These are phyloP conservation scores for Synergus japonicus DNA, from an alignment of 2,888 invertebrate genomes.

Conservation along the genomic window DNA sequence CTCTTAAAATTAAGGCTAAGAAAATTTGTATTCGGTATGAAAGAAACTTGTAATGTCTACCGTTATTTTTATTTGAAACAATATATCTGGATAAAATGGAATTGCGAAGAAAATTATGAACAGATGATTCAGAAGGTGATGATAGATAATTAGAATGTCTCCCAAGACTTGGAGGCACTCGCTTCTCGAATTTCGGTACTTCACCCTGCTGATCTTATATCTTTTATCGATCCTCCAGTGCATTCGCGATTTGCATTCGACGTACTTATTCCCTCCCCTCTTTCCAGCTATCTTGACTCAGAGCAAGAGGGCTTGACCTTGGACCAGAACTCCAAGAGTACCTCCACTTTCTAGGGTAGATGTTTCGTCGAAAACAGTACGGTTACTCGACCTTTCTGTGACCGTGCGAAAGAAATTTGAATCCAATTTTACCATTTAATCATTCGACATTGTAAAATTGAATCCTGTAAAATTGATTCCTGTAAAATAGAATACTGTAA, in stretches of 20 bases:
- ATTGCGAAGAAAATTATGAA: background rate
- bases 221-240: conserved; percentile 26
- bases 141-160: conserved; percentile 46
- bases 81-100: too few species aligned
- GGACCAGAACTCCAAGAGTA: conserved; percentile 53
- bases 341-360: conserved; percentile 49
- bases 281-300: conserved; percentile 47
- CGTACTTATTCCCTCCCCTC: conserved; percentile 51
- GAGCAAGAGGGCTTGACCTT: conserved; percentile 56
- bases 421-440: conserved; percentile 23
- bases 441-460: background rate
- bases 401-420: conserved; percentile 41
- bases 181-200: conserved; percentile 32
- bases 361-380: conserved; percentile 50
- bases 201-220: conserved; percentile 31
- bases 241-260: conserved; percentile 56
- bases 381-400: conserved; percentile 43
- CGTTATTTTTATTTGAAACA: too few species aligned
- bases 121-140: background rate
- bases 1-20: too few species aligned
- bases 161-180: conserved; percentile 22
- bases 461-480: background rate
- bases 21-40: too few species aligned
- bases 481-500: background rate
- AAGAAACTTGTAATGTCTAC: too few species aligned